Evolutionary conservation across 1,140 invertebrate species (phyloP).

Genomic region (Xylocopa sonorina): DNA sequence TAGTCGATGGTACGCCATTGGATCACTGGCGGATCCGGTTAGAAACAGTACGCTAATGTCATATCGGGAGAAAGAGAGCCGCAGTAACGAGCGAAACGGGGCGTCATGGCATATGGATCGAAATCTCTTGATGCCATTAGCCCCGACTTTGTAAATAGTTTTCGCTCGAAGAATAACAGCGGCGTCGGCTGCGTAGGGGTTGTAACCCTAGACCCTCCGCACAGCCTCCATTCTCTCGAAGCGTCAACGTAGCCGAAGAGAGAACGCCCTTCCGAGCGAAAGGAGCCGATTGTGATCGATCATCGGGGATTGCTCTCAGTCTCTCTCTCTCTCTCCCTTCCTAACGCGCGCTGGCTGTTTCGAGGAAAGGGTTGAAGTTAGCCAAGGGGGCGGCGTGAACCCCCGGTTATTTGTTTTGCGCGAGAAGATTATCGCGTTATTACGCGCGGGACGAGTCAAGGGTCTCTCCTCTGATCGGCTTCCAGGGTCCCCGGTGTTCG

Average conservation of each 20-base stretch:
- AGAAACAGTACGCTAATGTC: slow-evolving; percentile 65
- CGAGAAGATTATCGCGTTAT: slow-evolving; percentile 77
- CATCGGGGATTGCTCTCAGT: slow-evolving; percentile 69
- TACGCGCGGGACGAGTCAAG: slow-evolving; percentile 70
- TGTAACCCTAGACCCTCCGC: slow-evolving; percentile 69
- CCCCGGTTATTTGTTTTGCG: slow-evolving; percentile 73
- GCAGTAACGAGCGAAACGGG: slow-evolving; percentile 43
- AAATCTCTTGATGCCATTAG: slow-evolving; percentile 80
- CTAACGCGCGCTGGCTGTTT: slow-evolving; percentile 32
- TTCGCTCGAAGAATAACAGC: slow-evolving; percentile 78
- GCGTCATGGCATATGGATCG: slow-evolving; percentile 64
- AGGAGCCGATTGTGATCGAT: slow-evolving; percentile 76
- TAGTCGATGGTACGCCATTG: slow-evolving; percentile 55
- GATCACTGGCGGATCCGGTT: slow-evolving; percentile 51
- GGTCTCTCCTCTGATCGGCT: slow-evolving; percentile 52
- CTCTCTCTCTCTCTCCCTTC: neutral
- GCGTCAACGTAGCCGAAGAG: slow-evolving; percentile 58
- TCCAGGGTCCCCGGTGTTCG: slow-evolving; percentile 22
- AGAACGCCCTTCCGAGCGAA: slow-evolving; percentile 59
- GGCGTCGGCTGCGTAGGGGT: slow-evolving; percentile 62
- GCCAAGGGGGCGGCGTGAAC: slow-evolving; percentile 18
- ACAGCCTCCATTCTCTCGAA: slow-evolving; percentile 59
- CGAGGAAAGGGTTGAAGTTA: slow-evolving; percentile 69
- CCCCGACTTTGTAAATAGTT: slow-evolving; percentile 80
- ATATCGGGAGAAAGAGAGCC: slow-evolving; percentile 41